Evolutionary conservation across 2,888 invertebrate species (phyloP).

Genomic region (Caenorhabditis sp.): DNA sequence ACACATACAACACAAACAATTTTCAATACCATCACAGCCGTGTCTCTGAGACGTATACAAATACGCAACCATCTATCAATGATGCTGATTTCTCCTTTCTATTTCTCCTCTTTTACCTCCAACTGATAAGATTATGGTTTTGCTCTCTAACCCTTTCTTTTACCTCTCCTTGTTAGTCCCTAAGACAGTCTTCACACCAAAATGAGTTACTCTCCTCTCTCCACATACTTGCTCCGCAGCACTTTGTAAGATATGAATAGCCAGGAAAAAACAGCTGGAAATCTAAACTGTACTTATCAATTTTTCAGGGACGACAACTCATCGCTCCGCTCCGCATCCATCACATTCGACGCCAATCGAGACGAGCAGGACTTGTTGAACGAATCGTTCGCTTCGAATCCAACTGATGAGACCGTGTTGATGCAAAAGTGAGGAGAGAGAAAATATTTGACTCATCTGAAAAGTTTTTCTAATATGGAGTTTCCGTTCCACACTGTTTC

Average conservation of each 20-base stretch:
- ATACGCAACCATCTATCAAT: slow-evolving; percentile 5
- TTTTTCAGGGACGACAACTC: slow-evolving; percentile 72
- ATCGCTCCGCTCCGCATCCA: slow-evolving; percentile 73
- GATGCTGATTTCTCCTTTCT: neutral
- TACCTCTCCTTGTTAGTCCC: slow-evolving; percentile 13
- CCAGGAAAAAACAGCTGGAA: neutral
- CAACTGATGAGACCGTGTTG: slow-evolving; percentile 72
- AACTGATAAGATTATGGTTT: slow-evolving; percentile 28
- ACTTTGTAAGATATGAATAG: slow-evolving; percentile 39
- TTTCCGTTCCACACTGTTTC: slow-evolving; percentile 32
- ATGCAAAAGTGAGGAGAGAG: slow-evolving; percentile 71
- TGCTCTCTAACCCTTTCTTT: slow-evolving; percentile 27
- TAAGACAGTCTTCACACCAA: neutral
- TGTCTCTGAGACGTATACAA: slow-evolving; percentile 40
- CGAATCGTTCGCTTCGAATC: slow-evolving; percentile 72
- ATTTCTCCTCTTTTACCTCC: slow-evolving; percentile 3
- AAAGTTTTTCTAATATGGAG: neutral
- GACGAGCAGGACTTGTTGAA: slow-evolving; percentile 70
- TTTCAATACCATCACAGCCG: slow-evolving; percentile 21
- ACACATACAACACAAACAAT: slow-evolving; percentile 45
- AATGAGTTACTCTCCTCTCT: slow-evolving; percentile 51
- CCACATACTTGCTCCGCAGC: slow-evolving; percentile 39
- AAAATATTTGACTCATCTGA: slow-evolving; percentile 25
- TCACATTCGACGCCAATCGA: slow-evolving; percentile 69
- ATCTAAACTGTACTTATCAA: slow-evolving; percentile 15